Conservation (phyloP, 2,888 invertebrate genomes). For the Liposcelis brunnea region DNA sequence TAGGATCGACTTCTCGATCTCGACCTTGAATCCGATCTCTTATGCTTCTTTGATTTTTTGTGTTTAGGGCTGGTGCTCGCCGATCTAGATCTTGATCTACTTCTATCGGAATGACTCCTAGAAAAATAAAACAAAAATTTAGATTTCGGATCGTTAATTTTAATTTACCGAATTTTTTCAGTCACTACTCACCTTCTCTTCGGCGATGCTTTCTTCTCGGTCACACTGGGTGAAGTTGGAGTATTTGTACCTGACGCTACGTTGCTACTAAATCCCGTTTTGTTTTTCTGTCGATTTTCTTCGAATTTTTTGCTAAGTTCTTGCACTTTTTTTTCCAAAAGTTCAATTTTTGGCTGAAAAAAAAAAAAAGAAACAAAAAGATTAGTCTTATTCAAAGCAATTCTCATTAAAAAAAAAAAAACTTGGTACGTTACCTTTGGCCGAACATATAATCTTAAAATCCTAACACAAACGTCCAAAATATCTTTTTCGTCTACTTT, state of each 20-base stretch:
- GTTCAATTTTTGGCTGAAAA: constrained; percentile 45
- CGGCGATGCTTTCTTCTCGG: constrained; percentile 22
- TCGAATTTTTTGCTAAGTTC: constrained; percentile 53
- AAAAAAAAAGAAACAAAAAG: constrained; percentile 12
- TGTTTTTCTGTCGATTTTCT: constrained; percentile 39
- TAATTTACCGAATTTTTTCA: constrained; percentile 8
- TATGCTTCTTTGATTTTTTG: constrained; percentile 8
- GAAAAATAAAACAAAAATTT: constrained; percentile 3
- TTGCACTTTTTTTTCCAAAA: constrained; percentile 55
- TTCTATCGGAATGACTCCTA: constrained; percentile 9
- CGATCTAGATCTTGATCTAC: constrained; percentile 2
- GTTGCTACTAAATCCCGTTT: constrained; percentile 29
- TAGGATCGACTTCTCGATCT: constrained; percentile 20
- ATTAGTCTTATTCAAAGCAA: constrained; percentile 3
- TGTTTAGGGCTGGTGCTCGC: neutral
- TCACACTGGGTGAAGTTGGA: constrained; percentile 23
- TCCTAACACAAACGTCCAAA: constrained; percentile 62
- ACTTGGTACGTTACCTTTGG: constrained; percentile 39
- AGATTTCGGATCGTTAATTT: neutral
- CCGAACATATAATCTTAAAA: constrained; percentile 68
- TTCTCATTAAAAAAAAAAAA: constrained; percentile 12
- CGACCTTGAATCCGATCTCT: constrained; percentile 12
- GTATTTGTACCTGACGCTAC: constrained; percentile 26
- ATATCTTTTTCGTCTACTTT: constrained; percentile 69
- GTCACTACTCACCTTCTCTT: constrained; percentile 19